A percentile compares a stretch with the other conserved stretches of the same genome.
Evolutionary conservation across 2,113 vertebrate species (phyloP).

Genomic region (Mirza zaza): DNA sequence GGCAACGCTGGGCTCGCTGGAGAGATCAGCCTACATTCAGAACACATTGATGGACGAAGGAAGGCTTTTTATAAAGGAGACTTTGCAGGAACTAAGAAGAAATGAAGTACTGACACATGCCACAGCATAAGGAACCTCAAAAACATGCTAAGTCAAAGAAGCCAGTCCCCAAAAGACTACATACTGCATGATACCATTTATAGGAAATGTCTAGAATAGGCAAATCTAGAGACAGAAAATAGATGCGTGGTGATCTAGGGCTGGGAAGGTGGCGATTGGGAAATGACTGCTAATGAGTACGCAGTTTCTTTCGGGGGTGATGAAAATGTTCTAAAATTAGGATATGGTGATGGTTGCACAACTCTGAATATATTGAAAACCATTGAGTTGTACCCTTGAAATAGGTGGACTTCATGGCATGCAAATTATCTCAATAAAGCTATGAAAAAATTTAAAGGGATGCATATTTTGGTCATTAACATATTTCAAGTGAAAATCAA

Average conservation of each 20-base stretch:
- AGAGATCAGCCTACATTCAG: not conserved
- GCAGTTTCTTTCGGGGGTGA: not conserved
- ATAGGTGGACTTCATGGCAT: not conserved
- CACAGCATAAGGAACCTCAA: not conserved
- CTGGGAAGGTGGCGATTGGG: not conserved
- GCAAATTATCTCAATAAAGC: not conserved
- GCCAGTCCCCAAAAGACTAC: not conserved
- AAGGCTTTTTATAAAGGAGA: not conserved
- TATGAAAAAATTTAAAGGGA: not conserved
- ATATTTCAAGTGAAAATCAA: conserved; percentile 20
- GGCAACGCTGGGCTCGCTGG: not conserved
- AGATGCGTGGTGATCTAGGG: not conserved
- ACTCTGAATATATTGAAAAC: conserved; percentile 35
- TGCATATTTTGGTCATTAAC: not conserved
- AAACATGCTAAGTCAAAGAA: not conserved
- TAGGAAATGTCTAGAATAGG: not conserved
- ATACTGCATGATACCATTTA: not conserved
- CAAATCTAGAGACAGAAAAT: conserved; percentile 35
- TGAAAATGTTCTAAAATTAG: conserved; percentile 42
- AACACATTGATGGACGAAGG: not conserved
- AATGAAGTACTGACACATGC: not conserved
- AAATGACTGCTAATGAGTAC: not conserved
- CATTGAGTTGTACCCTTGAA: not conserved
- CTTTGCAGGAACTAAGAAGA: not conserved
- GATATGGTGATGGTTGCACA: not conserved